Evolutionary conservation across 2,888 invertebrate genomes (phyloP).

Genomic region (Drosophila longiperda): DNA sequence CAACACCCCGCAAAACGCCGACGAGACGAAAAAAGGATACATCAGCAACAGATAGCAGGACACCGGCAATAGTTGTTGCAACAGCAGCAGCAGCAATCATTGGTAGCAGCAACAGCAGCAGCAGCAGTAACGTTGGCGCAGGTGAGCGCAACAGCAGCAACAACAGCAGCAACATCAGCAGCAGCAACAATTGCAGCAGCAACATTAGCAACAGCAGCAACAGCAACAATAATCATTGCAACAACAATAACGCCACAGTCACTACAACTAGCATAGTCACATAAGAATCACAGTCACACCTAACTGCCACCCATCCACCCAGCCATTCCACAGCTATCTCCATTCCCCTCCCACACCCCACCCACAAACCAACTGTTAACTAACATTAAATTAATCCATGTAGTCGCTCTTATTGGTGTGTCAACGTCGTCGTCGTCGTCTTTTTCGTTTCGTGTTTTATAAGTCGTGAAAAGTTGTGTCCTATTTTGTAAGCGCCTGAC

Average conservation of each 20-base stretch:
- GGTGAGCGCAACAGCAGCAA: conserved; percentile 57
- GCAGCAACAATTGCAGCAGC: conserved; percentile 20
- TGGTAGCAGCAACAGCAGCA: conserved; percentile 19
- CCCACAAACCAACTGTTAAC: conserved; percentile 27
- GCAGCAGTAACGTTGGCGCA: conserved; percentile 38
- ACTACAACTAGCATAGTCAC: conserved; percentile 50
- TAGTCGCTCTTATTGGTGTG: conserved; percentile 45
- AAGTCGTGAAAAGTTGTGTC: conserved; percentile 53
- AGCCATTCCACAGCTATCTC: conserved; percentile 21
- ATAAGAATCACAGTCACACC: conserved; percentile 48
- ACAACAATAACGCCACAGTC: conserved; percentile 21
- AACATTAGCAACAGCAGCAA: conserved; percentile 51
- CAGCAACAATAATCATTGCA: conserved; percentile 49
- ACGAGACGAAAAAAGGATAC: conserved; percentile 78
- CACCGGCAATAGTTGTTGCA: conserved; percentile 8
- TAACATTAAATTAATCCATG: conserved; percentile 23
- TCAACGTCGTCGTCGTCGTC: conserved; percentile 43
- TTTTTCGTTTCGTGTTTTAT: conserved; percentile 32
- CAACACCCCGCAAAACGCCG: conserved; percentile 81
- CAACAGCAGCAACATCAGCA: conserved; percentile 22
- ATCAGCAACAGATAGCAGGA: conserved; percentile 14
- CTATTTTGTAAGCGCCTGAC: conserved; percentile 57
- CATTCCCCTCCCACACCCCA: background rate
- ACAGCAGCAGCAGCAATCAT: conserved; percentile 3
- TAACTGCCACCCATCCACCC: conserved; percentile 12